Base-by-base conservation (phyloP, 2,888 invertebrate genomes). In the Tipula confusa region DNA sequence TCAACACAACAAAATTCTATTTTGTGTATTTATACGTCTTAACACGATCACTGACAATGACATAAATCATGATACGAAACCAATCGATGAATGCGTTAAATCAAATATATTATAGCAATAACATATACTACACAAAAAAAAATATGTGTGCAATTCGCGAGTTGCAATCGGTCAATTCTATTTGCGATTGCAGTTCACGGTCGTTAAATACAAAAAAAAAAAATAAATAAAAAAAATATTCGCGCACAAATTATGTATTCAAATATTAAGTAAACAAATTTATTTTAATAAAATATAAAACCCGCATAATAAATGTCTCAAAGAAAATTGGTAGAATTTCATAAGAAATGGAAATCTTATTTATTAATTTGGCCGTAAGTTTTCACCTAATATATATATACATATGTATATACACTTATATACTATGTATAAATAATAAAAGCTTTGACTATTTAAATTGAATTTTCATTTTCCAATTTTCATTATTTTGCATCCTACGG, bases 151-250 rank as follows among this genome's bases (percentile, higher is more conserved):
- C 43, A 43, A 43, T 43, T 43, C 43, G 43, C 24, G 64, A 64
- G n/a, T 24, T 64, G 64, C 64, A 64, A 64, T 64, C 64, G 64
- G 64, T 64, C 64, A 64, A 48, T 64, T 64, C 18, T 64, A 64
- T 24, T 9, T 64, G 64, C 64, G 64, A 64, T 64, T 64, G 13
- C 64, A 64, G 64, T 64, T 64, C 64, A 64, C 24, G 64, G 64
- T 64, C 64, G 64, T 64, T 64, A 24, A 24, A 11, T 9, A 24
- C 3, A 36, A 11, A 36, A n/a, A 36, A 11, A 36, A n/a, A 43
- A 43, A 38, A 38, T 38, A 38, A n/a, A 64, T 4, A 64, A 64
- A n/a, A 64, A 64, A 64, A 64, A n/a, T n/a, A n/a, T n/a, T n/a
- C n/a, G 64, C 24, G 64, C 24, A 64, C 4, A 64, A 24, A 64